Conservation (phyloP, 2,888 invertebrate species). For the Netelia fuscicornis region DNA sequence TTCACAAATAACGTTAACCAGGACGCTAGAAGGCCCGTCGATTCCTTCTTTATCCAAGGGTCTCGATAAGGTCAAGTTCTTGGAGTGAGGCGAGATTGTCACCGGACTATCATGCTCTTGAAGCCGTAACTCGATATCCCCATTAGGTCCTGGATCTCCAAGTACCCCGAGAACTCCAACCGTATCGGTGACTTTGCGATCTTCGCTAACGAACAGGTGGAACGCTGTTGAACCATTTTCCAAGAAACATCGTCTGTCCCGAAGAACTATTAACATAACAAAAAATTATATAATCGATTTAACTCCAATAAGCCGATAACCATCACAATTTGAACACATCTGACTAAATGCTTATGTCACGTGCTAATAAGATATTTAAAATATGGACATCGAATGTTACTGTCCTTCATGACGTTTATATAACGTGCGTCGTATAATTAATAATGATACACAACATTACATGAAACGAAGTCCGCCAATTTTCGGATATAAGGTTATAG, state of each 20-base stretch:
- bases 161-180: conserved; percentile 93
- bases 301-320: background rate
- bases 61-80: conserved; percentile 92
- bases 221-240: conserved; percentile 96
- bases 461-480: too few relatives aligned
- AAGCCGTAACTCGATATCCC: conserved; percentile 92
- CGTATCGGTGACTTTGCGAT: conserved; percentile 91
- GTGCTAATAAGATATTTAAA: too few relatives aligned
- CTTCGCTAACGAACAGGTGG: conserved; percentile 96
- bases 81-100: conserved; percentile 90
- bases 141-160: conserved; percentile 91
- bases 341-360: too few relatives aligned
- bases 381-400: too few relatives aligned
- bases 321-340: background rate
- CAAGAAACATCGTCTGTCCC: conserved; percentile 95
- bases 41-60: conserved; percentile 94
- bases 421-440: too few relatives aligned
- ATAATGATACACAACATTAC: too few relatives aligned
- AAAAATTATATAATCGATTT: background rate
- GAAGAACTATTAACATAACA: conserved; percentile 86
- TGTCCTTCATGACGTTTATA: too few relatives aligned
- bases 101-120: conserved; percentile 93
- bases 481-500: too few relatives aligned
- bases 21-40: conserved; percentile 93
- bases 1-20: conserved; percentile 94